Base-by-base conservation (phyloP, 2,797 vertebrate genomes). In the Falco cherrug region DNA sequence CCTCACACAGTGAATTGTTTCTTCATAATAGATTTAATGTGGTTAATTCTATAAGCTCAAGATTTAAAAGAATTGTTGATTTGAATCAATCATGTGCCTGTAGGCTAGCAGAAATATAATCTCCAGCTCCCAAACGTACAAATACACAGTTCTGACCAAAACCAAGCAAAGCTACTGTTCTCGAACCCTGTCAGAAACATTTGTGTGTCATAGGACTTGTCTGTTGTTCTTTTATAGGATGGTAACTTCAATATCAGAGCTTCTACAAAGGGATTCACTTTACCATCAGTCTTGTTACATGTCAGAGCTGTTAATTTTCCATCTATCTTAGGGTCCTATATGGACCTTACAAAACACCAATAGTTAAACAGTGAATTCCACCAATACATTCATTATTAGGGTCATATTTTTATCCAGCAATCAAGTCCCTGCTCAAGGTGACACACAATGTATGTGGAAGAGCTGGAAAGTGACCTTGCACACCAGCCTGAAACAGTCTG, bases 11-110 rank as follows among this genome's bases (percentile, higher is more conserved):
- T 15, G 51, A 92, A 87, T 54, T 89, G 81, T 9, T 89, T 81
- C 87, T 79, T 89, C 54, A 20, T 59, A 87, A 84, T 41, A 91
- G 95, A 88, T 93, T 95, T 96, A 95, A 94, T 5, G 65, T 65
- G 84, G 75, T 43, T 95, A 95, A 96, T 92, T 96, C 91, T 47
- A 54, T 31, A 67, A 95, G 95, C 95, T 90, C 57, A 48, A 82
- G 95, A 84, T 73, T 83, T 75, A 75, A 93, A 95, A 93, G 95
- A 89, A 91, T 77, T 95, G 87, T 39, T 95, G 75, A 59, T 81
- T 75, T 70, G 93, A 84, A 79, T 82, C 59, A 57, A 85, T 93
- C 97, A 97, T 47, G 88, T 96, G 97, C 76, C 75, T 7, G 25
- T 8, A 87, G n/a, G 61, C 80, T 45, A 39, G 47, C 4, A 67